These are phyloP conservation scores for Remorina albescens DNA, from an alignment of 2,797 vertebrate species.

Conservation along the genomic window DNA sequence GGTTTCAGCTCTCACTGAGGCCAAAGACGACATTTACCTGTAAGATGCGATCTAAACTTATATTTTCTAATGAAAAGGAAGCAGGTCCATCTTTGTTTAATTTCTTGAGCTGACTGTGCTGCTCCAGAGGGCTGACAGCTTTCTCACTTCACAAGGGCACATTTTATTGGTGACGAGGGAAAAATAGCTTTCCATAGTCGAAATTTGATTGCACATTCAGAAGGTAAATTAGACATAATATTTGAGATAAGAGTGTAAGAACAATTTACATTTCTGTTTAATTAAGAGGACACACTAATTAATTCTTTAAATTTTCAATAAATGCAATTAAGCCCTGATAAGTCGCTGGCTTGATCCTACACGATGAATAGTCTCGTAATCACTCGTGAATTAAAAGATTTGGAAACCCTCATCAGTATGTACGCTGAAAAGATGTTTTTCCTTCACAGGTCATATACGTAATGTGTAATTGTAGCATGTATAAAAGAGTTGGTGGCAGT, in stretches of 20 bases:
- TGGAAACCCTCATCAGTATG: slow-evolving; percentile 28
- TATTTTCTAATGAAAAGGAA: slow-evolving; percentile 75
- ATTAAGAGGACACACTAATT: slow-evolving; percentile 20
- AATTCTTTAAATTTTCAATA: slow-evolving; percentile 46
- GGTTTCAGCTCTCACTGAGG: slow-evolving; percentile 45
- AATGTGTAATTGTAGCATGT: slow-evolving; percentile 10
- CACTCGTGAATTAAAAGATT: slow-evolving; percentile 57
- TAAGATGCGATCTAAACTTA: slow-evolving; percentile 61
- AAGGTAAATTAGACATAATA: slow-evolving; percentile 26
- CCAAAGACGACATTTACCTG: slow-evolving; percentile 59
- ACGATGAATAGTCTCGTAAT: slow-evolving; percentile 57
- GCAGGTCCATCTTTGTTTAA: slow-evolving; percentile 72
- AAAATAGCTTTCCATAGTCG: slow-evolving; percentile 38
- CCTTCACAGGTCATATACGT: slow-evolving; percentile 8
- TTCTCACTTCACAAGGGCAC: slow-evolving; percentile 82
- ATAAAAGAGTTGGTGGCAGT: slow-evolving; percentile 38
- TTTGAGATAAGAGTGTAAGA: background rate
- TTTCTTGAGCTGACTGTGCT: slow-evolving; percentile 73
- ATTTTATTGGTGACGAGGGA: slow-evolving; percentile 71
- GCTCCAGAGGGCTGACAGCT: slow-evolving; percentile 80
- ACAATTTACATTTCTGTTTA: slow-evolving; percentile 27
- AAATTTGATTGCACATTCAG: slow-evolving; percentile 53
- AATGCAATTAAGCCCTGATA: slow-evolving; percentile 49
- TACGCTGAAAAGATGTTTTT: slow-evolving; percentile 29
- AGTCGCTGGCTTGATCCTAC: slow-evolving; percentile 32